These are phyloP conservation scores for Zophobas morio DNA, from an alignment of 1,140 invertebrate genomes.

Conservation along the genomic window DNA sequence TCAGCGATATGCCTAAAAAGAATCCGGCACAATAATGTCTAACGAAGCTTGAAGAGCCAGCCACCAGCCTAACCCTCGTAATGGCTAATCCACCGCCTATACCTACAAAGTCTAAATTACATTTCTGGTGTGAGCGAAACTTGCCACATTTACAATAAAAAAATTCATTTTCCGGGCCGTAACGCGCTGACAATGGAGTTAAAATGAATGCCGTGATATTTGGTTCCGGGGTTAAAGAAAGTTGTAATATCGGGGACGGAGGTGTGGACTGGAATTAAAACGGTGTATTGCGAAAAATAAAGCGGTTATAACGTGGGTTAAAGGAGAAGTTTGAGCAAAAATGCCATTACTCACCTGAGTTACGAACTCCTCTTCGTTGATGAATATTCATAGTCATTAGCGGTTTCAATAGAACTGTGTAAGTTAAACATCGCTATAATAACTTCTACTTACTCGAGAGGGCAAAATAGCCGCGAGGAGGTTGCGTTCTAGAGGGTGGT, in stretches of 20 bases:
- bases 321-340: not conserved
- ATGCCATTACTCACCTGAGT: constrained; percentile 3
- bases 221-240: too few species aligned
- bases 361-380: not conserved
- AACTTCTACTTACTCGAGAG: constrained; percentile 17
- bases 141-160: constrained; percentile 31
- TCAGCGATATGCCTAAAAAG: not conserved
- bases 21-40: constrained; percentile 13
- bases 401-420: constrained; percentile 10
- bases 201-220: not conserved
- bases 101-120: constrained; percentile 14
- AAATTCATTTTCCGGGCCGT: constrained; percentile 12
- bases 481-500: not conserved
- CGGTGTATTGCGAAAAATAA: not conserved
- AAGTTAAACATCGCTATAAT: constrained; percentile 28
- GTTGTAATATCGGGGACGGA: too few species aligned
- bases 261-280: too few species aligned
- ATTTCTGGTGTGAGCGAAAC: constrained; percentile 8
- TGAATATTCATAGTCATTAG: constrained; percentile 36
- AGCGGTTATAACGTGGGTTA: not conserved
- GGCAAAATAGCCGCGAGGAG: constrained; percentile 13
- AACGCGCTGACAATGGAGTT: not conserved
- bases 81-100: constrained; percentile 29
- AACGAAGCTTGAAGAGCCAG: constrained; percentile 14
- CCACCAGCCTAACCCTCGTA: constrained; percentile 21